Evolutionary conservation across 1,140 invertebrate genomes (phyloP), one percentile per base, ranked within the genome.

Genomic region (Nephila pilipes): DNA sequence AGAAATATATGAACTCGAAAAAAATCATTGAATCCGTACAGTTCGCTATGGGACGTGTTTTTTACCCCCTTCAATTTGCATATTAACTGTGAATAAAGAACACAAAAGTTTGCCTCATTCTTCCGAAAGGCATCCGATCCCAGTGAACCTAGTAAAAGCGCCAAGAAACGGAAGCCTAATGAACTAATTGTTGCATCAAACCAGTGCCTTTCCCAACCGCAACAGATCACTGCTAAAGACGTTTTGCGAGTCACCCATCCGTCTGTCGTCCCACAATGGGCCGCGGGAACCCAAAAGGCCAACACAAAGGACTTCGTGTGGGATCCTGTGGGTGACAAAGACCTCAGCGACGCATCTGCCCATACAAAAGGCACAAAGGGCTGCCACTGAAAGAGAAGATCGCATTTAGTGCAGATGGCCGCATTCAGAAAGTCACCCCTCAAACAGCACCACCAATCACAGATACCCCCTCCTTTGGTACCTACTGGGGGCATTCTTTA

Each of bases 351-450:
- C 90, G 90, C 90, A 92, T 92, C 90, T 92, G 90, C 57, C 63
- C 8, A 38, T 29, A 92, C 80, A 92, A 92, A 55, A 46, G 80
- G 20, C 58, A 92, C 80, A 92, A 92, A 54, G 54, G 8, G 18
- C 63, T n/a, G 32, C 80, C 58, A 63, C 25, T 65, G 81, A 92
- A 92, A 92, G 90, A 85, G 90, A 85, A 85, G 81, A 58, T 92
- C 90, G 58, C 85, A 92, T 92, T 85, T 92, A 92, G 90, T 92
- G 90, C 90, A 92, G 90, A 92, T 92, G 90, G 90, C 81, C 58
- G 60, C 90, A 92, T 92, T 92, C 90, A 92, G 32, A 92, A 92
- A 57, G 75, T 65, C 80, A 55, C 58, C 90, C 55, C 29, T 81
- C 88, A 79, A 38, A 79, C 87, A 80, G 54, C 69, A 46, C 87